Evolutionary conservation across 1,140 invertebrate genomes (phyloP).

Genomic region (Caenorhabditis latens): DNA sequence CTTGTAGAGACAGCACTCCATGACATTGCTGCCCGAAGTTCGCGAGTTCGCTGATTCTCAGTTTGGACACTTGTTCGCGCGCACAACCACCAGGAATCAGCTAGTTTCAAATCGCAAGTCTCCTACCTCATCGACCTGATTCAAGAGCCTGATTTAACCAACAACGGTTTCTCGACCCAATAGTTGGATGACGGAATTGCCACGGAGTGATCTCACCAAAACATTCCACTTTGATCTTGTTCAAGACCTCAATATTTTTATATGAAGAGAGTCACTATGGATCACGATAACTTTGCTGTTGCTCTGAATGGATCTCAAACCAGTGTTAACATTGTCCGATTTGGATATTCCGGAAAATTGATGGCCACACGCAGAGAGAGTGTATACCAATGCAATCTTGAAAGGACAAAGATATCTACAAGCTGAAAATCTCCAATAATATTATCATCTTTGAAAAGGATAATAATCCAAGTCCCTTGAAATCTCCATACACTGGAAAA

Average conservation of each 20-base stretch:
- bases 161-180: slow-evolving; percentile 92
- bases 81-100: slow-evolving; percentile 92
- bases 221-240: slow-evolving; percentile 82
- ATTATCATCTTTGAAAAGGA: slow-evolving; percentile 98
- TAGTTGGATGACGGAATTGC: slow-evolving; percentile 96
- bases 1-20: slow-evolving; percentile 18
- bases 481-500: slow-evolving; percentile 96
- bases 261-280: slow-evolving; percentile 82
- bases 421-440: slow-evolving; percentile 94
- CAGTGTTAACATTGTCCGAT: slow-evolving; percentile 82
- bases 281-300: slow-evolving; percentile 70
- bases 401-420: slow-evolving; percentile 80
- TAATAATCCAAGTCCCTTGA: slow-evolving; percentile 93
- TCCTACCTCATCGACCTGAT: slow-evolving; percentile 96
- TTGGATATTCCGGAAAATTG: slow-evolving; percentile 26
- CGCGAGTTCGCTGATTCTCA: slow-evolving; percentile 99
- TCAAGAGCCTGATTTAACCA: slow-evolving; percentile 90
- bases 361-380: slow-evolving; percentile 91
- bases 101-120: slow-evolving; percentile 97
- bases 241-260: slow-evolving; percentile 91
- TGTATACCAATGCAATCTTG: slow-evolving; percentile 96
- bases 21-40: slow-evolving; percentile 80
- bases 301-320: slow-evolving; percentile 85
- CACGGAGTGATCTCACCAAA: slow-evolving; percentile 90
- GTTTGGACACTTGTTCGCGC: slow-evolving; percentile 99